Evolutionary conservation across 2,797 vertebrate genomes (phyloP).

Genomic region (Galago senegalensis): DNA sequence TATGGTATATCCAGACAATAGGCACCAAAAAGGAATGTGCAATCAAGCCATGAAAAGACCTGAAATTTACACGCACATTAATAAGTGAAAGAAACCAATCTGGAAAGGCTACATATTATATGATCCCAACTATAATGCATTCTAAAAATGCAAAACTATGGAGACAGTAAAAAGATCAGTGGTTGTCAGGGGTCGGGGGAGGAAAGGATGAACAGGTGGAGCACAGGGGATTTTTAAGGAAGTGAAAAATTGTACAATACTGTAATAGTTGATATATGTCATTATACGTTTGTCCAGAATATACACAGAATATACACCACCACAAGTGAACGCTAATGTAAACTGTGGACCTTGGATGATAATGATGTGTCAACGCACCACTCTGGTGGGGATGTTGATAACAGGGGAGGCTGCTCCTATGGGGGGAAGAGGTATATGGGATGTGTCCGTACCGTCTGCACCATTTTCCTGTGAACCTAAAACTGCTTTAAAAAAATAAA

Average conservation of each 20-base stretch:
- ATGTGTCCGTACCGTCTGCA: neutral
- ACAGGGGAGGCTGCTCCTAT: neutral
- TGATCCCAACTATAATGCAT: neutral
- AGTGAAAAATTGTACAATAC: neutral
- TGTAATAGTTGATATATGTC: neutral
- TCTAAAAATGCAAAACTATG: neutral
- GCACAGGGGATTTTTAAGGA: neutral
- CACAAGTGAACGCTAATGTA: neutral
- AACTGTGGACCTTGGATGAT: no score
- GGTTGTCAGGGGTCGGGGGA: neutral
- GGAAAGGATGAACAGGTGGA: neutral
- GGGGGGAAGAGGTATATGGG: neutral
- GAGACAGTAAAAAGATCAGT: neutral
- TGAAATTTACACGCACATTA: neutral
- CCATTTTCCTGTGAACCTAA: neutral
- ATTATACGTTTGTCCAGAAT: neutral
- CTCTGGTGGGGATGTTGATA: neutral
- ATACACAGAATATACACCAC: neutral
- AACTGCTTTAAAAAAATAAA: neutral
- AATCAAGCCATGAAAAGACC: neutral
- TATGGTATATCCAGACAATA: no score
- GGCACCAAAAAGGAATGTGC: accelerated
- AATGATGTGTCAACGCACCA: neutral
- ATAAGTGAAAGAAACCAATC: neutral
- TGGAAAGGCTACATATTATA: neutral